Evolutionary conservation across 2,797 vertebrate species (phyloP), one percentile per base, ranked within the genome.

Genomic region (Liparis tanakae): DNA sequence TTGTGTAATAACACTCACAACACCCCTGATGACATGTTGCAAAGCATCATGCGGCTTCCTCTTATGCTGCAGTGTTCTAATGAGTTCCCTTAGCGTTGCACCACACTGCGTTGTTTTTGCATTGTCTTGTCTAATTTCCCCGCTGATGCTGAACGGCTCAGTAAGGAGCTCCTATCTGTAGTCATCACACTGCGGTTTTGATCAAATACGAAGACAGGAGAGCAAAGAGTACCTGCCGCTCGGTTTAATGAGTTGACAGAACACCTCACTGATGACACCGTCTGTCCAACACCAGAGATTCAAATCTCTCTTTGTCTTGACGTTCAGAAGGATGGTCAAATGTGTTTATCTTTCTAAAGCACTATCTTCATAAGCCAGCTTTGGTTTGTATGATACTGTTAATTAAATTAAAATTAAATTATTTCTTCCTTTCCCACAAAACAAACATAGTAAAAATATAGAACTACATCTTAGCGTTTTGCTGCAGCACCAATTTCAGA

Each of bases 121-220:
- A 73, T 84, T 79, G 81, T 88, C 84, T 83, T 65, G 74, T 83
- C 80, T 89, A 78, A 91, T 94, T 91, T 87, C 85, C 83, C 76
- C 6, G 41, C 70, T 76, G 78, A 85, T 86, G 51, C 61, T 67
- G 83, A 91, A 84, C 43, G 74, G 76, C 87, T 82, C 86, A 87
- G 81, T 66, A 10, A 82, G 78, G 74, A 81, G 81, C 77, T 50
- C 10, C 46, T 82, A 82, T 88, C 81, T 83, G 76, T 41, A 86
- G 83, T 82, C 79, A 87, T 85, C 79, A 71, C 77, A 66, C 68
- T 36, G 56, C 20, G 14, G 50, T 64, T 74, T 78, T 80, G 70
- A 85, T 87, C 77, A 75, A 78, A 77, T 85, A 72, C 81, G 66
- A 76, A 83, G 70, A 81, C 78, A 60, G 78, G 58, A 76, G 76